phyloP scores from a whole-genome alignment of 2,888 invertebrate species.

The Ctena decussata region DNA sequence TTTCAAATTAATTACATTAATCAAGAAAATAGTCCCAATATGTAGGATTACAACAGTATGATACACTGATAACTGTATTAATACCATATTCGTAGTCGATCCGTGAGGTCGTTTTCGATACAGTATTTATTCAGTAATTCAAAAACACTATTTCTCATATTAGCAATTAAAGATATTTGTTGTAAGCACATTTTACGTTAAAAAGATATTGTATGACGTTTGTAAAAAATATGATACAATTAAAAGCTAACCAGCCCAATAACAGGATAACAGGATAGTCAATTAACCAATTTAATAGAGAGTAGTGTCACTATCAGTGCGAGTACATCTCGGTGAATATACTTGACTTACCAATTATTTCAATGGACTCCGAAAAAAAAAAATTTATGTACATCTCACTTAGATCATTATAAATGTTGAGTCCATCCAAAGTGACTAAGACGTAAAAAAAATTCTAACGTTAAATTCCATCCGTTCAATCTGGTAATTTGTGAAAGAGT shows the following conservation, averaged over 20 bases:
- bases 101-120: neutral
- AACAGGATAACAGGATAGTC: neutral
- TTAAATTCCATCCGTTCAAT: too few relatives aligned
- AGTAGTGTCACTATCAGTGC: neutral
- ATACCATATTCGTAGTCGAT: neutral
- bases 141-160: neutral
- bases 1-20: too few relatives aligned
- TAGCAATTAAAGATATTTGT: neutral
- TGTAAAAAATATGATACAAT: neutral
- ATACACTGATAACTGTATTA: neutral
- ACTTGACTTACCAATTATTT: neutral
- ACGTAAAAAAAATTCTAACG: too few relatives aligned
- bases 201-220: neutral
- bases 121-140: neutral
- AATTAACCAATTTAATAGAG: neutral
- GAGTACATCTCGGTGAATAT: neutral
- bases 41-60: neutral
- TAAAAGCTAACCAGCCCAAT: too few relatives aligned
- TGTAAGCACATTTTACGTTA: neutral
- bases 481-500: too few relatives aligned
- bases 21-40: neutral
- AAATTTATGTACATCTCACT: neutral
- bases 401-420: neutral
- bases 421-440: too few relatives aligned
- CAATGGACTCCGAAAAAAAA: neutral